These are phyloP conservation scores for Sanderia malayensis DNA, from an alignment of 30 jellyfish, hydroid and myxozoan species.

Conservation along the genomic window DNA sequence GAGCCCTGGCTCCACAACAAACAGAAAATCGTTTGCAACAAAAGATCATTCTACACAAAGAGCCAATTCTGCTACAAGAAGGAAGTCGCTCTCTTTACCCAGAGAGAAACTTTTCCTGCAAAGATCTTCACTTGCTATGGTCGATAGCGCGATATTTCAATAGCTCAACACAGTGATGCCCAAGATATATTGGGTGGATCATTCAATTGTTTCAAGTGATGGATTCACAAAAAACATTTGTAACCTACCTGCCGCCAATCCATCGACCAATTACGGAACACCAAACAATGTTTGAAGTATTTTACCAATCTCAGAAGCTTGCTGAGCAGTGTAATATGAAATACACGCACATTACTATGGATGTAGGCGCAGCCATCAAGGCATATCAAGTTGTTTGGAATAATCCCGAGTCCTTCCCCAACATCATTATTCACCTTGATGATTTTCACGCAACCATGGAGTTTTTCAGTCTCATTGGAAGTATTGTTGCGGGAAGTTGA, in stretches of 20 bases:
- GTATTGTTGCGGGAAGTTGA: slow-evolving; percentile 19
- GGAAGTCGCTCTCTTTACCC: slow-evolving; percentile 3
- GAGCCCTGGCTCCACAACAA: slow-evolving; percentile 27
- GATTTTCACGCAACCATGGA: slow-evolving; percentile 19
- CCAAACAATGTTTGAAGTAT: background rate
- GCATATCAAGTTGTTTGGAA: background rate
- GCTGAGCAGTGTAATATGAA: slow-evolving; percentile 17
- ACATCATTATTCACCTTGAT: slow-evolving; percentile 11
- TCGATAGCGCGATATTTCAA: background rate
- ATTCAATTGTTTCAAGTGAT: background rate
- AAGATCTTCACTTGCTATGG: slow-evolving; percentile 1
- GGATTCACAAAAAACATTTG: slow-evolving; percentile 9
- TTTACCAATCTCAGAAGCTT: slow-evolving; percentile 15
- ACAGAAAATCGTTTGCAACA: background rate
- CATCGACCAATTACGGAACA: slow-evolving; percentile 14
- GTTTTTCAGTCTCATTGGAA: slow-evolving; percentile 25
- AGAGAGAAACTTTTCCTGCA: slow-evolving; percentile 1
- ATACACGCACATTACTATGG: too few species aligned
- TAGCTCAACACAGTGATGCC: background rate
- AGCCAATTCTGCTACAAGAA: background rate
- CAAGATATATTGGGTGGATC: slow-evolving; percentile 18
- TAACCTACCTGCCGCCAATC: slow-evolving; percentile 15
- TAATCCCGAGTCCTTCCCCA: slow-evolving; percentile 4
- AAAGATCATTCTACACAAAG: background rate
- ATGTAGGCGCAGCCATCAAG: slow-evolving; percentile 22